These are phyloP conservation scores for Tragelaphus strepsiceros DNA, from an alignment of 2,113 vertebrate species.

Conservation along the genomic window DNA sequence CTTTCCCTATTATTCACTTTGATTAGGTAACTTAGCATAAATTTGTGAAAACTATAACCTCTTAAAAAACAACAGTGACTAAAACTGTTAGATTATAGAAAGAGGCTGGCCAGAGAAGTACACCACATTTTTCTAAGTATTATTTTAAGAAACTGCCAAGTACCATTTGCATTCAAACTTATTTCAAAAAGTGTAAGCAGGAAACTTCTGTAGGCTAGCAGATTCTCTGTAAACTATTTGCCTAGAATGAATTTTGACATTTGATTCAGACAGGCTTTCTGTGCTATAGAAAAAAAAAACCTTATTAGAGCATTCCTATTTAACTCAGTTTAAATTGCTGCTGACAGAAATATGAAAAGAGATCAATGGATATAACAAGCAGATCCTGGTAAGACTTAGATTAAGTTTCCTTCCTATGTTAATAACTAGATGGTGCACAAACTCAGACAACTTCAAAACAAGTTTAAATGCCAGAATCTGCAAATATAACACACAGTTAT, in stretches of 20 bases:
- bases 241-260: constrained; percentile 50
- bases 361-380: not conserved
- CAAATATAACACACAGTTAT: not conserved
- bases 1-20: not conserved
- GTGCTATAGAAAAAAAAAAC: not conserved
- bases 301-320: constrained; percentile 15
- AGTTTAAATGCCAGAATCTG: not conserved
- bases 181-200: constrained; percentile 17
- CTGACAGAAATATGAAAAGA: not conserved
- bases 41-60: not conserved
- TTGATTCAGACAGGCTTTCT: constrained; percentile 55
- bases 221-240: constrained; percentile 46
- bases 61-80: not conserved
- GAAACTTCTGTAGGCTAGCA: constrained; percentile 47
- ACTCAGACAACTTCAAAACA: not conserved
- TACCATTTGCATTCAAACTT: not conserved
- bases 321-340: not conserved
- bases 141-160: not conserved
- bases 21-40: not conserved
- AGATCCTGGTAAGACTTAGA: not conserved
- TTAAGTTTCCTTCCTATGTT: not conserved
- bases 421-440: not conserved
- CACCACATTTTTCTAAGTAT: not conserved
- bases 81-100: not conserved
- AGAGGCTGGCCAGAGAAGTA: not conserved